phyloP scores from a whole-genome alignment of 2,113 vertebrate species.

The Cavia aperea region DNA sequence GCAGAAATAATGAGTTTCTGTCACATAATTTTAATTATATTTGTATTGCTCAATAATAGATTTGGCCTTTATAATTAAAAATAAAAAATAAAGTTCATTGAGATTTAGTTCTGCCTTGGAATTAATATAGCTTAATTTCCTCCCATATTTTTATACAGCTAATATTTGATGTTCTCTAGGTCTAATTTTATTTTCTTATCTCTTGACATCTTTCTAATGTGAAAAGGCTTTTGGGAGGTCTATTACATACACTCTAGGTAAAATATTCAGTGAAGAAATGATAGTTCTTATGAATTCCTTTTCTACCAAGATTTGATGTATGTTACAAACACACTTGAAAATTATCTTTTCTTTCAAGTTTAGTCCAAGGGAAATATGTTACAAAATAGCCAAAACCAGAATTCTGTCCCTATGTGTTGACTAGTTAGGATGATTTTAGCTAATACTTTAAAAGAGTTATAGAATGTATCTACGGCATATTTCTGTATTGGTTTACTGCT shows the following conservation, averaged over 20 bases:
- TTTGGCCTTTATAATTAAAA: constrained; percentile 66
- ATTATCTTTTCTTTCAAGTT: not conserved
- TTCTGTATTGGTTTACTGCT: not conserved
- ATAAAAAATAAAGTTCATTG: constrained; percentile 71
- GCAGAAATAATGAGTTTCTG: constrained; percentile 57
- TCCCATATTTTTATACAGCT: constrained; percentile 43
- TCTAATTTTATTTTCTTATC: constrained; percentile 37
- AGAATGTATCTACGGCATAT: not conserved
- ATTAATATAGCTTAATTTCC: constrained; percentile 66
- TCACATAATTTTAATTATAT: constrained; percentile 57
- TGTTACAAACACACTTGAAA: not conserved
- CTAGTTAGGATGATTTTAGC: not conserved
- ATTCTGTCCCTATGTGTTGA: not conserved
- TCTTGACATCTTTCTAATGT: constrained; percentile 22
- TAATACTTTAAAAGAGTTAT: not conserved
- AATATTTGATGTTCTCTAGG: constrained; percentile 63
- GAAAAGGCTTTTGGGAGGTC: not conserved
- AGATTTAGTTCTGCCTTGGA: constrained; percentile 52
- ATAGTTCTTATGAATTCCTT: not conserved
- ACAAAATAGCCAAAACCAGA: not conserved
- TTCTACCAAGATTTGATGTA: not conserved
- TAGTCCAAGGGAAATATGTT: not conserved
- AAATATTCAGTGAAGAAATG: constrained; percentile 16
- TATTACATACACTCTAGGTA: not conserved
- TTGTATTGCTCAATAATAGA: constrained; percentile 59